These are phyloP conservation scores for Brachypteracias leptosomus DNA, from an alignment of 2,113 vertebrate species.

Conservation along the genomic window DNA sequence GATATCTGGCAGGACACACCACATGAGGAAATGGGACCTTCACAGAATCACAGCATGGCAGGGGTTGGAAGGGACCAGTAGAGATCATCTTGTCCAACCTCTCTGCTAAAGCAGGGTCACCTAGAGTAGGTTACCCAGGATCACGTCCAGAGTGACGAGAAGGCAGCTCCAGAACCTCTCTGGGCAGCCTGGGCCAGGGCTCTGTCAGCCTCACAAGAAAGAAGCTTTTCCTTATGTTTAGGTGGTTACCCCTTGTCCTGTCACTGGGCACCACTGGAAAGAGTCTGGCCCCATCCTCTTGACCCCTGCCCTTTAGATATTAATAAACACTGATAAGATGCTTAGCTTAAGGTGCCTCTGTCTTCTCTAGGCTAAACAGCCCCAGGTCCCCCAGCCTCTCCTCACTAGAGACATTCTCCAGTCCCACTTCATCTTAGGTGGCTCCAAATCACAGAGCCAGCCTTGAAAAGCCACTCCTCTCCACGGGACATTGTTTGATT, in stretches of 20 bases:
- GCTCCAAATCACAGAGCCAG: not conserved
- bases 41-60: not conserved
- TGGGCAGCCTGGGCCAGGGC: not conserved
- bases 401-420: not conserved
- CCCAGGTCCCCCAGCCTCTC: not conserved
- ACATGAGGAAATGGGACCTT: not conserved
- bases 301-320: not conserved
- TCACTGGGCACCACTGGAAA: not conserved
- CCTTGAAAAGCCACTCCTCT: not conserved
- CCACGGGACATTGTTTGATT: fast-evolving
- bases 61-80: not conserved
- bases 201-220: not conserved
- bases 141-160: not conserved
- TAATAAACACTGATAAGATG: not conserved
- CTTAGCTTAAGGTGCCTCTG: too few species aligned
- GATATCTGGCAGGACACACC: not conserved
- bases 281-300: not conserved
- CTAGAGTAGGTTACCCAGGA: not conserved
- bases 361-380: not conserved
- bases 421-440: too few species aligned
- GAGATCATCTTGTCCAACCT: not conserved
- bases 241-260: not conserved
- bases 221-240: not conserved
- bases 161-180: not conserved
- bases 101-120: not conserved